A percentile compares a stretch with the other conserved stretches of the same genome.
These are phyloP conservation scores for Liolophura sinensis DNA, from an alignment of 1,140 invertebrate genomes.

Conservation along the genomic window DNA sequence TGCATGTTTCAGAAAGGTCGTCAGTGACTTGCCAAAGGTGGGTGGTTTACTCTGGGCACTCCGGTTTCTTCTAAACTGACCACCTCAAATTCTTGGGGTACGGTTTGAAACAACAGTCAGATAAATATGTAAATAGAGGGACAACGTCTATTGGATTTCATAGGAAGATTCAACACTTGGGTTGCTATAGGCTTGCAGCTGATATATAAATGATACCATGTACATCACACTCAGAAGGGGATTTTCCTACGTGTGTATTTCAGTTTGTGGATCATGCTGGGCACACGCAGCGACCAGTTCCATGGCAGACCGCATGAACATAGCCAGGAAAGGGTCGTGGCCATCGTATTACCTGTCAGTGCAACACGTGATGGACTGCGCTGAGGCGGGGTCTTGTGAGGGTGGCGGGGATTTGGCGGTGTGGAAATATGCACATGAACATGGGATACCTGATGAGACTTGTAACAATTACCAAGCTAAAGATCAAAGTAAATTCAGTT, in stretches of 20 bases:
- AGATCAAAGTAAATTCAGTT: conserved; percentile 49
- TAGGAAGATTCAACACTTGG: too few species aligned
- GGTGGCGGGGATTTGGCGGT: conserved; percentile 51
- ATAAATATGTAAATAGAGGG: too few species aligned
- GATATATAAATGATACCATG: too few species aligned
- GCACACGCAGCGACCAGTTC: conserved; percentile 50
- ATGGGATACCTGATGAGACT: conserved; percentile 59
- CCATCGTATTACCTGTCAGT: conserved; percentile 51
- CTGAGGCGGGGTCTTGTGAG: conserved; percentile 39
- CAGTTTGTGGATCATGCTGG: conserved; percentile 61
- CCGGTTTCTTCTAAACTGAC: too few species aligned
- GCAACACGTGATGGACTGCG: conserved; percentile 55
- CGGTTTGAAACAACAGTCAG: too few species aligned
- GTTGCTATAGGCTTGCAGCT: too few species aligned
- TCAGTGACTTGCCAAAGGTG: too few species aligned
- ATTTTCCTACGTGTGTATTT: neutral
- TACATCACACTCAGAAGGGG: too few species aligned
- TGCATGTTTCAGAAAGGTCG: too few species aligned
- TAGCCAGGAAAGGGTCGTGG: conserved; percentile 55
- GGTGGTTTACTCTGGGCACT: too few species aligned
- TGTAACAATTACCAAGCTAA: conserved; percentile 59
- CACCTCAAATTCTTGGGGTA: too few species aligned
- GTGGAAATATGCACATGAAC: conserved; percentile 54
- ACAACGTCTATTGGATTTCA: too few species aligned
- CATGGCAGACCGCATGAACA: conserved; percentile 58